Evolutionary conservation across 2,113 vertebrate species (phyloP).

Genomic region (Cnemophilus loriae): DNA sequence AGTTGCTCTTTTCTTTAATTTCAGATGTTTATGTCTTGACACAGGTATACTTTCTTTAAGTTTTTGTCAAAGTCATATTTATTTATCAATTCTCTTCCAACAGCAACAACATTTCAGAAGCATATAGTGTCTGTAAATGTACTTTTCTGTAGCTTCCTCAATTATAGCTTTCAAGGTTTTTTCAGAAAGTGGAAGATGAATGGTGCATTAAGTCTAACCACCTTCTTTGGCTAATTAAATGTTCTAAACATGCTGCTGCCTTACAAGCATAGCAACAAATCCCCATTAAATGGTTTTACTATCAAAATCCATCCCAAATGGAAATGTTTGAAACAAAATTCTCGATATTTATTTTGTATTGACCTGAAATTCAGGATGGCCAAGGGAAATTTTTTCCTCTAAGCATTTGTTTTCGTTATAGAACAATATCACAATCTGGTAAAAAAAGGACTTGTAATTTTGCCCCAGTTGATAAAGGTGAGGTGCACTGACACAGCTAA

Average conservation of each 20-base stretch:
- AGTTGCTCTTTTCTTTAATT: not conserved
- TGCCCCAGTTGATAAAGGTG: not conserved
- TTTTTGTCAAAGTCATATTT: not conserved
- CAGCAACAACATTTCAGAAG: not conserved
- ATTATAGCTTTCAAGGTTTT: rapidly evolving
- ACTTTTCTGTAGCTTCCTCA: not conserved
- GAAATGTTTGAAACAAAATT: not conserved
- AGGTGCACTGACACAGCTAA: not conserved
- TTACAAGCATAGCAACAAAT: not conserved
- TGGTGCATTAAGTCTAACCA: not conserved
- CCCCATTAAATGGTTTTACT: not conserved
- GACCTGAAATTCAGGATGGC: not conserved
- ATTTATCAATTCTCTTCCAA: not conserved
- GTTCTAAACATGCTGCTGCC: not conserved
- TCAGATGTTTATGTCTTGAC: not conserved
- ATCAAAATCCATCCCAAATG: not conserved
- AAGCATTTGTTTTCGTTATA: not conserved
- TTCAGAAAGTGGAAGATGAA: not conserved
- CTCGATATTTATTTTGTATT: not conserved
- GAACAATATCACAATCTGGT: not conserved
- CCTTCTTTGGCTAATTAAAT: not conserved
- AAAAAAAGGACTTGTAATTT: not conserved
- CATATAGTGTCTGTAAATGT: not conserved
- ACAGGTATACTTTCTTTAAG: not conserved
- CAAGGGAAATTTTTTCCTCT: not conserved